Evolutionary conservation across 2,113 vertebrate genomes (phyloP).

Genomic region (Hyperopisus bebe): DNA sequence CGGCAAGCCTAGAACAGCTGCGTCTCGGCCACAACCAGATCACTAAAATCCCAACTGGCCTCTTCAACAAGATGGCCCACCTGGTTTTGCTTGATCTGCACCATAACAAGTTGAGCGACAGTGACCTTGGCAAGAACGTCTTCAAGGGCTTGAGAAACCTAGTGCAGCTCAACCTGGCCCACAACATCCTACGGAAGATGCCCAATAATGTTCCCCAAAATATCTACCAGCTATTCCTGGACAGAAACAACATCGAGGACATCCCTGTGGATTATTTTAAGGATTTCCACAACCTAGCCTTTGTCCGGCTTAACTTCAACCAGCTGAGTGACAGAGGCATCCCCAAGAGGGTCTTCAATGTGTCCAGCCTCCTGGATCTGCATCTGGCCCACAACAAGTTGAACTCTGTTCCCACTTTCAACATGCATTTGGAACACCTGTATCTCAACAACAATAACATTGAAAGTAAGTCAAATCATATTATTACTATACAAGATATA

Average conservation of each 20-base stretch:
- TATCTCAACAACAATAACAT: constrained; percentile 93
- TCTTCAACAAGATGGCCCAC: constrained; percentile 78
- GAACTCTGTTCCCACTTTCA: constrained; percentile 74
- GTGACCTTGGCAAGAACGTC: constrained; percentile 73
- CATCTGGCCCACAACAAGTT: constrained; percentile 92
- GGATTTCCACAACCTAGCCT: constrained; percentile 75
- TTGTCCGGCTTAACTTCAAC: constrained; percentile 90
- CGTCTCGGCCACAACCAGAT: constrained; percentile 83
- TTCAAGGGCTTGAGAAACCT: constrained; percentile 87
- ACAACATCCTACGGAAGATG: constrained; percentile 86
- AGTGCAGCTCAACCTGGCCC: constrained; percentile 91
- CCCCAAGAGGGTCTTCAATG: constrained; percentile 82
- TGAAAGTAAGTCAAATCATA: constrained; percentile 68
- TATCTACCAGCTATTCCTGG: constrained; percentile 88
- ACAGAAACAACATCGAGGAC: constrained; percentile 82
- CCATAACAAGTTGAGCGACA: constrained; percentile 83
- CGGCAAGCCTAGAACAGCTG: constrained; percentile 81
- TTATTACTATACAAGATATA: neutral
- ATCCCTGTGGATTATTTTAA: constrained; percentile 87
- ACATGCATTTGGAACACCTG: constrained; percentile 78
- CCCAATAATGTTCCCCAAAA: constrained; percentile 71
- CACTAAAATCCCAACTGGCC: constrained; percentile 75
- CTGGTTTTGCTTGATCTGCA: constrained; percentile 88
- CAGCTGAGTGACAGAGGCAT: constrained; percentile 82
- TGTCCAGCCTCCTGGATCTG: constrained; percentile 84